Base-by-base conservation (phyloP, 2,888 invertebrate species). In the Schizotus pectinicornis region DNA sequence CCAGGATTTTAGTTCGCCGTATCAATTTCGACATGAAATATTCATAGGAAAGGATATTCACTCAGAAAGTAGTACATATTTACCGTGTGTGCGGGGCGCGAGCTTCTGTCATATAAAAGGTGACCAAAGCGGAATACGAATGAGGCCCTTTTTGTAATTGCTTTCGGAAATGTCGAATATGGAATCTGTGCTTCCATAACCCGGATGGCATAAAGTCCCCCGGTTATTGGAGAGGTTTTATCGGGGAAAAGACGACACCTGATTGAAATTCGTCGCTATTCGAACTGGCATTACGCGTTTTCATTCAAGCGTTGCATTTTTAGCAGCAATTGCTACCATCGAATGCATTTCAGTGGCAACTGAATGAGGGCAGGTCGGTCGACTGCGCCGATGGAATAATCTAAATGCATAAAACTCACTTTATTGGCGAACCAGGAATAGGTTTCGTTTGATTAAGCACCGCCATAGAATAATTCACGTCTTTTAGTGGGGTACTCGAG, bases 261-360 rank as follows among this genome's bases (percentile, higher is more conserved):
- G 64, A 67, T 62, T 67, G 67, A 67, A 67, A 64, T 65, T 64
- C 67, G 63, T 56, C 61, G 63, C 60, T 54, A 59, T 56, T 58
- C 55, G 58, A 62, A 58, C 54, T 39, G 55, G 34, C 51, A 57
- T 55, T 63, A 62, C 59, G 54, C 61, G 62, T 60, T 64, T 63
- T 56, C 64, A 64, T 61, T 63, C 54, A 59, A 62, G 55, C 60
- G 50, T 61, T 61, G 56, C 64, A 64, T 64, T 67, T 49, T 67
- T 56, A 61, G 62, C 34, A 52, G 62, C 56, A 43, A 62, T 56
- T 43, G 56, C 41, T 32, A 55, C 54, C 14, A 39, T 39, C 39
- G 41, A 46, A 54, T 54, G 54, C 54, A 54, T 12, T 39, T 22
- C 22, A 22, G 49, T 11, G 3, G 45, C 8, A 32, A 34, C 45